phyloP scores from a whole-genome alignment of 2,113 vertebrate species.

The Calyptommatus sinebrachiatus region DNA sequence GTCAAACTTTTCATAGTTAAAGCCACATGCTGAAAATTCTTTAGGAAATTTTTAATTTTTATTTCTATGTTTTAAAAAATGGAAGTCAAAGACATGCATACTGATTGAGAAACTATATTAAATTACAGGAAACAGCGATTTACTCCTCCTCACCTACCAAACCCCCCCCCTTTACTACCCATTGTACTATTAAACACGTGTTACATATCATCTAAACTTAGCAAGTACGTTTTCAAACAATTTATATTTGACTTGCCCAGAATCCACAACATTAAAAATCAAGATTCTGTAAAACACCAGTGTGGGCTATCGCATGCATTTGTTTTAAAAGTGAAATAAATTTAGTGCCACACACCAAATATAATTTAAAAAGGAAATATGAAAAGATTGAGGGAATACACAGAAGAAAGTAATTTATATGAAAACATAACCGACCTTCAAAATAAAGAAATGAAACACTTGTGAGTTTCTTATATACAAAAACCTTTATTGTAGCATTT shows the following conservation, averaged over 20 bases:
- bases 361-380: background rate
- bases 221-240: background rate
- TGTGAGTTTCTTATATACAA: conserved; percentile 46
- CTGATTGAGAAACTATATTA: background rate
- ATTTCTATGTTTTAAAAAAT: background rate
- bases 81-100: background rate
- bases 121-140: background rate
- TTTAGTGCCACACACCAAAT: background rate
- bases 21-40: conserved; percentile 13
- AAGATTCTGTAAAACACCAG: conserved; percentile 4
- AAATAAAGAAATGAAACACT: conserved; percentile 51
- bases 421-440: too few relatives aligned
- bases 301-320: conserved; percentile 41
- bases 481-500: conserved; percentile 41
- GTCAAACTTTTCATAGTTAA: rapidly evolving
- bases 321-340: conserved; percentile 17
- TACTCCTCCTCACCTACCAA: background rate
- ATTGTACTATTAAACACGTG: background rate
- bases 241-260: background rate
- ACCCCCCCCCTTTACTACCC: background rate
- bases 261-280: background rate
- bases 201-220: background rate
- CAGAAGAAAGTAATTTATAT: conserved; percentile 4
- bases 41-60: background rate
- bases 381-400: background rate